Evolutionary conservation across 2,113 vertebrate genomes (phyloP), one percentile per base, ranked within the genome.

Genomic region (Colaptes auratus): DNA sequence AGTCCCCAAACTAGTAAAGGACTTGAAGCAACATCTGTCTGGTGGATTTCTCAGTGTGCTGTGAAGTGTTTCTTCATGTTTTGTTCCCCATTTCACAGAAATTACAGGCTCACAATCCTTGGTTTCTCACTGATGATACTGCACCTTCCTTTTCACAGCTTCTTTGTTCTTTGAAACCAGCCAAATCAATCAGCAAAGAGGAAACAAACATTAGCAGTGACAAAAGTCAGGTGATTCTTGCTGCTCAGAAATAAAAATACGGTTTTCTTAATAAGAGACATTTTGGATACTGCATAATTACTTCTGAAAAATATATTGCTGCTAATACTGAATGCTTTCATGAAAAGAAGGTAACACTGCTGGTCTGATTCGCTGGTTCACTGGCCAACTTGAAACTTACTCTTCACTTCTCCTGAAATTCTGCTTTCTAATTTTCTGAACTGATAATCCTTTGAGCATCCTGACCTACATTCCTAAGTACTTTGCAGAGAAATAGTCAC

Each of bases 1-100:
- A n/a, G 27, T 84, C 81, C 48, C 82, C 69, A 72, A 27, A 9
- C 27, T 59, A 63, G 55, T 70, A 46, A 11, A 65, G 17, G 23
- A 79, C 59, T 76, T 76, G 74, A 89, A 91, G 64, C 27, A 89
- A 87, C 96, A 87, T 85, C 66, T 79, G 12, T 75, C 70, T 78
- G 86, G 73, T 53, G 55, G 53, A 82, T 95, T 92, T 86, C 63
- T 87, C 21, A 46, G 30, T 76, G 27, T 85, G 30, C 50, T 93
- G 83, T 82, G 46, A 81, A 73, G n/a, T 36, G 31, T 89, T 92
- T 86, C 86, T 90, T 46, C 52, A 69, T 33, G 39, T 82, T 46
- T 85, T 65, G 12, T 58, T 53, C 27, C 6, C 8, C 12, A 31
- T 11, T 39, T 73, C 58, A 55, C 65, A 79, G 35, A 28, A 82